Percentiles rank a stretch among this genome's conserved stretches.
phyloP scores from a whole-genome alignment of 1,140 invertebrate species.

The Babylonia areolata region DNA sequence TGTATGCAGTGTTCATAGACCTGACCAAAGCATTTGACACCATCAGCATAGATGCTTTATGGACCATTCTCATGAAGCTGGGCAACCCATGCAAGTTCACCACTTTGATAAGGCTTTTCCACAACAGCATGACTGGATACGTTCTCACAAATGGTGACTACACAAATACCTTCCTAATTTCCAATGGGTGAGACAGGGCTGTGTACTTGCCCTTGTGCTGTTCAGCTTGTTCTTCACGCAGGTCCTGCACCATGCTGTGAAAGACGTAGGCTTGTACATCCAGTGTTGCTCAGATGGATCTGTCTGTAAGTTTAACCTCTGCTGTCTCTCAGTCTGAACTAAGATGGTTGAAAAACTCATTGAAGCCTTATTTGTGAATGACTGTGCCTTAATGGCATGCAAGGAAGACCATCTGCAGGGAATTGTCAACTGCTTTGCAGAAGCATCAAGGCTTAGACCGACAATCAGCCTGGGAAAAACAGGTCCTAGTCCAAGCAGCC shows the following conservation, averaged over 20 bases:
- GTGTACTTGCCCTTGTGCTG: background rate
- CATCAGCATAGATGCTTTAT: conserved; percentile 47
- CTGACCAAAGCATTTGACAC: too few relatives aligned
- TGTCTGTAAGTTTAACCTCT: too few relatives aligned
- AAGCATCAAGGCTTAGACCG: background rate
- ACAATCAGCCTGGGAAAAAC: background rate
- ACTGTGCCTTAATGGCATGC: too few relatives aligned
- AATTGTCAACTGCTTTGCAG: background rate
- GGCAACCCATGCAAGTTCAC: conserved; percentile 42
- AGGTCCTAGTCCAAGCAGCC: background rate
- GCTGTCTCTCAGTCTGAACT: too few relatives aligned
- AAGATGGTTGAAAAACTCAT: too few relatives aligned
- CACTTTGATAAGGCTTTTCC: conserved; percentile 28
- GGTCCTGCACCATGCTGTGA: background rate
- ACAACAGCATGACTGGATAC: conserved; percentile 37
- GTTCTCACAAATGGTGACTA: conserved; percentile 32
- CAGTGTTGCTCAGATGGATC: background rate
- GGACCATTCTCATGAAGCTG: too few relatives aligned
- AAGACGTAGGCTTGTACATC: conserved; percentile 20
- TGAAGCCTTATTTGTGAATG: too few relatives aligned
- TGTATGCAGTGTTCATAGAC: too few relatives aligned
- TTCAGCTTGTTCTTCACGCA: conserved; percentile 8
- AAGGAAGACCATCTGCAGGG: too few relatives aligned
- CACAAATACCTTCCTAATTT: conserved; percentile 34
- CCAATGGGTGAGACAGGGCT: conserved; percentile 44